A percentile compares a stretch with the other conserved stretches of the same genome.
phyloP scores from a whole-genome alignment of 2,797 vertebrate species.

The Macropus fuliginosus region DNA sequence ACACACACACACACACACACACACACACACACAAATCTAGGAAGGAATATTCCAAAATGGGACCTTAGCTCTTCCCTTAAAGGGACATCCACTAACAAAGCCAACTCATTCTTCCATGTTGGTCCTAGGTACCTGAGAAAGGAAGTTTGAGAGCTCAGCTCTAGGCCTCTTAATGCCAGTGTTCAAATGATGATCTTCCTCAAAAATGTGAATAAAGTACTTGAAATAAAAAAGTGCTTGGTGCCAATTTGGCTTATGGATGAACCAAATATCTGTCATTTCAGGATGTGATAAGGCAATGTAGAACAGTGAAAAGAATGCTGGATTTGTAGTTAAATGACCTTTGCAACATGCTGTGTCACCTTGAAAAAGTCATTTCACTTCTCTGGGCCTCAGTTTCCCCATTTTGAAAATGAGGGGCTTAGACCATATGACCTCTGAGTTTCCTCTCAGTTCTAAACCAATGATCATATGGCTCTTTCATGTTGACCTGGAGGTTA shows the following conservation, averaged over 20 bases:
- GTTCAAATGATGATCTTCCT: slow-evolving; percentile 15
- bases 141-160: slow-evolving; percentile 18
- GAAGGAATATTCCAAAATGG: slow-evolving; percentile 79
- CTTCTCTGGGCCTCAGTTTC: not conserved
- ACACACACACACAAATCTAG: slow-evolving; percentile 62
- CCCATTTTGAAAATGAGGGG: not conserved
- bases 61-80: slow-evolving; percentile 68
- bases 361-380: not conserved
- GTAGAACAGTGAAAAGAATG: not conserved
- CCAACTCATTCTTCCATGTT: not conserved
- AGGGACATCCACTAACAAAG: slow-evolving; percentile 33
- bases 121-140: slow-evolving; percentile 25
- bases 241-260: not conserved
- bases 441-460: not conserved
- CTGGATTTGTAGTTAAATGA: not conserved
- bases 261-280: not conserved
- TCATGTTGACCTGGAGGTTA: not conserved
- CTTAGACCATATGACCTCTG: not conserved
- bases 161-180: slow-evolving; percentile 40
- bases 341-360: not conserved
- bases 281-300: not conserved
- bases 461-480: not conserved
- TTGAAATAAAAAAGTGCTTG: not conserved
- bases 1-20: not conserved
- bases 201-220: slow-evolving; percentile 37